Percentiles rank a stretch among this genome's conserved stretches.
Evolutionary conservation across 2,888 invertebrate species (phyloP).

Genomic region (Aquatica leii): DNA sequence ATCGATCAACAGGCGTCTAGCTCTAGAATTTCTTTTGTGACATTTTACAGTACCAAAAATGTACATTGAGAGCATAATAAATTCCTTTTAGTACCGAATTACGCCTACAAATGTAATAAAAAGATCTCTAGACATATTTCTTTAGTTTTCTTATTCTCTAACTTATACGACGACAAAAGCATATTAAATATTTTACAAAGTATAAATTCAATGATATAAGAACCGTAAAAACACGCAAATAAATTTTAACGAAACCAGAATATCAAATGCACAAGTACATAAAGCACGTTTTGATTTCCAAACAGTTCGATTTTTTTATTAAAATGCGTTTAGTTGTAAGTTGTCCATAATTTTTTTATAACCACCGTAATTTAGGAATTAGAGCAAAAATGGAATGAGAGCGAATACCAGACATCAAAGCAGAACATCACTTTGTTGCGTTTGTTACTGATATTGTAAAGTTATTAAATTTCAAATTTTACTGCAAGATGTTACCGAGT

Average conservation of each 20-base stretch:
- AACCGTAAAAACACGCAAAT: constrained; percentile 9
- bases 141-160: neutral
- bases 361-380: no score
- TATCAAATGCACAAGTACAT: no score
- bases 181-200: constrained; percentile 13
- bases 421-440: constrained; percentile 13
- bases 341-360: no score
- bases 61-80: constrained; percentile 8
- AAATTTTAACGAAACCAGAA: constrained; percentile 11
- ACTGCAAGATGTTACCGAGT: constrained; percentile 43
- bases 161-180: constrained; percentile 9
- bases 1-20: constrained; percentile 3
- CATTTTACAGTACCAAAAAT: constrained; percentile 12
- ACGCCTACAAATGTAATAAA: constrained; percentile 9
- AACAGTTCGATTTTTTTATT: no score
- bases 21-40: constrained; percentile 13
- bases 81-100: constrained; percentile 14
- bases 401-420: no score
- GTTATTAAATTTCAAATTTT: constrained; percentile 38
- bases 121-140: constrained; percentile 9
- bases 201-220: neutral
- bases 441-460: constrained; percentile 34
- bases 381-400: no score
- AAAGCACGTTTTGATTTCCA: no score
- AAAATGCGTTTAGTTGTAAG: no score